Conservation (phyloP, 2,797 vertebrate species). For the Pogoniulus pusillus region DNA sequence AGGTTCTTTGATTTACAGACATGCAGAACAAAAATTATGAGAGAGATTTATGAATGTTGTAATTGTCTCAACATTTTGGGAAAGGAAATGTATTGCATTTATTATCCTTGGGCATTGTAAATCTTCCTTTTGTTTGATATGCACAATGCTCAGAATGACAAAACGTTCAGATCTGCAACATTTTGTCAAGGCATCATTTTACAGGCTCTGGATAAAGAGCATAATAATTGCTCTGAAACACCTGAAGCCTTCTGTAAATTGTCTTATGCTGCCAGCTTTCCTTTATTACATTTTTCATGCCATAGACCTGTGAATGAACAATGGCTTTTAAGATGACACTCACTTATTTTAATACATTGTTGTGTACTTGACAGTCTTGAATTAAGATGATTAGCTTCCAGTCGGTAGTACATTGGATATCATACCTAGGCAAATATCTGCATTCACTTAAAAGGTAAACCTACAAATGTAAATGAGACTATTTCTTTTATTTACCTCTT, state of each 20-base stretch:
- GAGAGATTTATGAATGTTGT: neutral
- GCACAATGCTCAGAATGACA: neutral
- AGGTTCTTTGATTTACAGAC: neutral
- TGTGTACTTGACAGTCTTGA: neutral
- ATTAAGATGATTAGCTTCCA: neutral
- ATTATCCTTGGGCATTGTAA: neutral
- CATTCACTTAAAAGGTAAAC: neutral
- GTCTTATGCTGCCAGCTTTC: neutral
- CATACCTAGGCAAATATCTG: neutral
- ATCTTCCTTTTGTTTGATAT: constrained; percentile 5
- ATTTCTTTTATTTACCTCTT: neutral
- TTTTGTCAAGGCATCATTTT: constrained; percentile 41
- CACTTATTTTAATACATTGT: neutral
- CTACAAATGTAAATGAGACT: neutral
- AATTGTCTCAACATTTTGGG: neutral
- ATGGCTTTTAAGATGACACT: neutral
- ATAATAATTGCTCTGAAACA: constrained; percentile 19
- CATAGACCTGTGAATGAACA: neutral
- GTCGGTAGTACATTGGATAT: neutral
- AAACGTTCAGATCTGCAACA: neutral
- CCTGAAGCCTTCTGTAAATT: constrained; percentile 32
- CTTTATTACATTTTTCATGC: constrained; percentile 10
- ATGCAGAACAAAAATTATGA: neutral
- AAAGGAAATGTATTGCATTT: neutral
- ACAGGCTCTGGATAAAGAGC: neutral